Conservation (phyloP, 2,113 vertebrate genomes). For the Otolemur garnettii region DNA sequence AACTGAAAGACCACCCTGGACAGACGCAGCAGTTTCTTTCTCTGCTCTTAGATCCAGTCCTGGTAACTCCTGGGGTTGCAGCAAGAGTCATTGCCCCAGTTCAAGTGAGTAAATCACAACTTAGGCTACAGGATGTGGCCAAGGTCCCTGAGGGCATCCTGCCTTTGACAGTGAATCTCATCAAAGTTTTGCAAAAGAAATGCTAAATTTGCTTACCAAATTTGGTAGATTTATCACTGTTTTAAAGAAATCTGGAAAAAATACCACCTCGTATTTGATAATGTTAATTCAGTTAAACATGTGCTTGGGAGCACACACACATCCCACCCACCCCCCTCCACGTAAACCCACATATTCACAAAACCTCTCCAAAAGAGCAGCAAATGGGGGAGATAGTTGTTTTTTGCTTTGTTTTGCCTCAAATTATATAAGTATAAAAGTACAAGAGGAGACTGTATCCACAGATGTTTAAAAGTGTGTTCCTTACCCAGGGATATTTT, state of each 20-base stretch:
- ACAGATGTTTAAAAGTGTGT: not conserved
- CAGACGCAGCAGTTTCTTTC: accelerated
- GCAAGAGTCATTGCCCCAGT: not conserved
- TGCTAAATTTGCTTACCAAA: not conserved
- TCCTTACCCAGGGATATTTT: not conserved
- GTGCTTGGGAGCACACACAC: not conserved
- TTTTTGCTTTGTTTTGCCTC: not conserved
- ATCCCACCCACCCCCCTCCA: not conserved
- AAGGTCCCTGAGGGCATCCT: not conserved
- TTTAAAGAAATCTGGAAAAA: not conserved
- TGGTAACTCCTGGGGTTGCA: accelerated
- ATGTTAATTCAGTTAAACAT: not conserved
- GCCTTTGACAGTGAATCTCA: not conserved
- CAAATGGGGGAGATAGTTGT: accelerated
- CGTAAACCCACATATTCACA: too few species aligned
- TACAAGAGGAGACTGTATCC: not conserved
- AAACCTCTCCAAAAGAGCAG: not conserved
- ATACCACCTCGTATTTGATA: not conserved
- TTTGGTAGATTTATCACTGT: accelerated
- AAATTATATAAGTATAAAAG: not conserved
- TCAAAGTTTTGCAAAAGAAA: accelerated
- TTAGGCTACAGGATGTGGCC: not conserved
- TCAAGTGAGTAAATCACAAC: not conserved
- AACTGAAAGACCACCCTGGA: accelerated
- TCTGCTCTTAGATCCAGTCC: accelerated